Base-by-base conservation (phyloP, 2,113 vertebrate species). In the Vulpes vulpes region DNA sequence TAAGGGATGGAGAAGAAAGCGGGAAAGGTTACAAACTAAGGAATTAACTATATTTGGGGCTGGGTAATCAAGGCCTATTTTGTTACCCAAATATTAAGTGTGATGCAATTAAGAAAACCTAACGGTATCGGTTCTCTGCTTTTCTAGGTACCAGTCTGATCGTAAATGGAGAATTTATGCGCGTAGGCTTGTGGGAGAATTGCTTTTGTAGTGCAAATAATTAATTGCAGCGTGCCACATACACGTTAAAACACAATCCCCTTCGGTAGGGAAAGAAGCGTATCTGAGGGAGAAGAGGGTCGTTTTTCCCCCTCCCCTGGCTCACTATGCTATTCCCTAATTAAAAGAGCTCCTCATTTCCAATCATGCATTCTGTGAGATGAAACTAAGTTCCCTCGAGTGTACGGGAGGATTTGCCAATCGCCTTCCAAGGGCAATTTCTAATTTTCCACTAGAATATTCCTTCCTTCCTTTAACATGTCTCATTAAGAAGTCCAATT, bases 31-130 rank as follows among this genome's bases (percentile, higher is more conserved):
- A 15, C 38, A 30, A 43, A 14, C 64, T 53, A 57, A 60, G 43
- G 5, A 67, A 89, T 32, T 57, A 62, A 30, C 19, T 53, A 93
- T 69, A 27, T 20, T 80, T 80, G 35, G 20, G 14, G 11, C 19
- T 74, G 20, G 22, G 55, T 89, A 95, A 74, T 96, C 22, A 95
- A 65, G 80, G 57, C 67, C 3, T 92, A 38, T 65, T 64, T 86
- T 86, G 22, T 82, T 73, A 74, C 19, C 20, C 3, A 91, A 80
- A 60, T 80, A 67, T 12, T 65, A 93, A 73, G 7, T 65, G 51
- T 93, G 51, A 55, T 67, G 7, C 12, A 87, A 81, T 57, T 12
- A 60, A 78, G 35, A 93, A 91, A 89, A 89, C n/a, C 23, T n/a
- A 67, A 88, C 16, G 9, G 53, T 38, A 49, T 3, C 80, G 25